Percentiles rank a stretch among this genome's conserved stretches.
These are phyloP conservation scores for Neogale vison DNA, from an alignment of 2,113 vertebrate genomes.

Conservation along the genomic window DNA sequence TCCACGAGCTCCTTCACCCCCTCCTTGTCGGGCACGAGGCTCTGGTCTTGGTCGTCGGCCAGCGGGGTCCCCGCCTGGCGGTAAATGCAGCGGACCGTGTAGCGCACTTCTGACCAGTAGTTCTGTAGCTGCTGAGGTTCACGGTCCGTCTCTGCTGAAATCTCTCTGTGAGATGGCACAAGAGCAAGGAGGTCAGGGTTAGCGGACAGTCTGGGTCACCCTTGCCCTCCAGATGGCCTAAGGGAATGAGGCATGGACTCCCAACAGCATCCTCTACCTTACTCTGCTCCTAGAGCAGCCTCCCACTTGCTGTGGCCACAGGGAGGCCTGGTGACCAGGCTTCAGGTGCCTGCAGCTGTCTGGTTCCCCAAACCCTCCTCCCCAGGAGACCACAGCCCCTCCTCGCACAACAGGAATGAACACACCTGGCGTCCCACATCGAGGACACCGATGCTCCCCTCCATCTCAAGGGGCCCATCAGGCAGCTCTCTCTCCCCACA, in stretches of 20 bases:
- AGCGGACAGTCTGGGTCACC: background rate
- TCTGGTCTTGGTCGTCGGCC: slow-evolving; percentile 96
- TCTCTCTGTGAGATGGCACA: slow-evolving; percentile 87
- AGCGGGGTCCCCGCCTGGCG: slow-evolving; percentile 95
- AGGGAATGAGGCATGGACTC: too few relatives aligned
- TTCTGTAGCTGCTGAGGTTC: slow-evolving; percentile 98
- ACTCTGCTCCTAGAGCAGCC: background rate
- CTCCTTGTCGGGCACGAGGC: slow-evolving; percentile 94
- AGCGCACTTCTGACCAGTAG: slow-evolving; percentile 98
- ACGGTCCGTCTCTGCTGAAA: slow-evolving; percentile 93
- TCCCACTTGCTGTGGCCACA: background rate
- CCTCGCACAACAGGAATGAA: fast-evolving
- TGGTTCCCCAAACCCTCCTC: fast-evolving
- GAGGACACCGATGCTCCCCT: background rate
- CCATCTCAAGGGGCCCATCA: background rate
- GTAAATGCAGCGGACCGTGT: slow-evolving; percentile 97
- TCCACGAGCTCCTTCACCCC: slow-evolving; percentile 97
- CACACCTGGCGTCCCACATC: background rate
- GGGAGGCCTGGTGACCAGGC: background rate
- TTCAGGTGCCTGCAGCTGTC: background rate
- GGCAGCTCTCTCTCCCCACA: background rate
- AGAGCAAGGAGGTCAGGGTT: background rate
- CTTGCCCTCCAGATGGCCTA: background rate
- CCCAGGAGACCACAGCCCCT: background rate
- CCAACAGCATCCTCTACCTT: background rate